Percentiles rank a stretch among this genome's conserved stretches.
These are phyloP conservation scores for Manis crassicaudata DNA, from an alignment of 2,797 vertebrate species.

Conservation along the genomic window DNA sequence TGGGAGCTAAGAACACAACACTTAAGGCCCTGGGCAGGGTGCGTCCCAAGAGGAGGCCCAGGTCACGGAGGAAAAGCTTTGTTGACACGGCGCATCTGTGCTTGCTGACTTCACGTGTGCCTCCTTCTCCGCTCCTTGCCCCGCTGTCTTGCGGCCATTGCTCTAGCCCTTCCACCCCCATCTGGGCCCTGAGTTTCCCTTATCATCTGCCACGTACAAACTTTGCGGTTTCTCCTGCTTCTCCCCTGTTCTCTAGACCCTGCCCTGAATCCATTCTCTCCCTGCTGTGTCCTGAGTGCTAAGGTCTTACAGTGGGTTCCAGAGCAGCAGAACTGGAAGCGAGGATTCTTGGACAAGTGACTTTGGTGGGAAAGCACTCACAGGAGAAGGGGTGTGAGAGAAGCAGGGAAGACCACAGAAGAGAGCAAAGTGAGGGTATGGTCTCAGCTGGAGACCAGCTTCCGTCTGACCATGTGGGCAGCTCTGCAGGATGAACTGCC, in stretches of 20 bases:
- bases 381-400: neutral
- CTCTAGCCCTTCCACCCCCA: accelerated
- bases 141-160: neutral
- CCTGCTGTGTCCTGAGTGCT: neutral
- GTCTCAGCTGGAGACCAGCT: neutral
- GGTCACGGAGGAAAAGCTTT: slow-evolving; percentile 40
- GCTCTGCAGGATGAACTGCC: neutral
- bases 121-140: neutral
- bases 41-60: neutral
- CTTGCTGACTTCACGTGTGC: neutral
- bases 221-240: neutral
- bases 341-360: neutral
- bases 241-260: neutral
- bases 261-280: neutral
- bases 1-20: slow-evolving; percentile 24
- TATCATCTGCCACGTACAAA: neutral
- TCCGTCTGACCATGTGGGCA: neutral
- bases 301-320: neutral
- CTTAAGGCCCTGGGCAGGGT: slow-evolving; percentile 27
- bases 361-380: neutral
- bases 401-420: neutral
- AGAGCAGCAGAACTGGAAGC: neutral
- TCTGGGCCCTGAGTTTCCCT: neutral
- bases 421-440: neutral
- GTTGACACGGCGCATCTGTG: neutral